Base-by-base conservation (phyloP, 2,797 vertebrate species). In the Borostomias antarcticus region DNA sequence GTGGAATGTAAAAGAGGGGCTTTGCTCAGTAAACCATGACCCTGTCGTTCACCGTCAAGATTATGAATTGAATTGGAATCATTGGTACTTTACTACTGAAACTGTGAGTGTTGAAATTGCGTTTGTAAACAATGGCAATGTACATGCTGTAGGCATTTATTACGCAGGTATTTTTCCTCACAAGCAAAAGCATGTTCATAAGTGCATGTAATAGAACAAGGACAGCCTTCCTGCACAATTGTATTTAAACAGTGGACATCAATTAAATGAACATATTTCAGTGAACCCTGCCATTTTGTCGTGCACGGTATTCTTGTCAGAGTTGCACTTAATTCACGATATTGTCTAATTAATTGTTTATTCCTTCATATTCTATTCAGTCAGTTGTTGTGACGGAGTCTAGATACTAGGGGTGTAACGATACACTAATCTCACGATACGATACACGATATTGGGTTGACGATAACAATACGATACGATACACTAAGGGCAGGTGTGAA, bases 1-100 rank as follows among this genome's bases (percentile, higher is more conserved):
- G 73, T 58, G 53, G 62, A 69, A 56, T 21, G n/a, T 62, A 17
- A 64, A 68, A 64, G 63, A 77, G 25, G 13, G 32, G 68, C 78
- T 33, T 60, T 25, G 47, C 26, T 52, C 9, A 15, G 35, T 59
- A 52, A 29, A 45, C 26, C 21, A 35, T 6, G 11, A 40, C 40
- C 40, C 26, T 30, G 29, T 10, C 32, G 1, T 3, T 5, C 21
- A 11, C 9, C 17, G 13, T 58, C 25, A 32, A 32, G 8, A 21
- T 11, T 6, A 29, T 15, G 13, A 29, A 30, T 29, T 11, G 17
- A 30, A 30, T 50, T 48, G 9, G 45, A 13, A 3, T 13, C 35
- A 28, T 8, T 43, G 35, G 23, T 48, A 33, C 26, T 23, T 23
- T 35, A 45, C 52, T 37, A 8, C n/a, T 37, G 30, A 23, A 43